These are phyloP conservation scores for Amphiura filiformis DNA, from an alignment of 35 echinoderm and acorn worm species.

Conservation along the genomic window DNA sequence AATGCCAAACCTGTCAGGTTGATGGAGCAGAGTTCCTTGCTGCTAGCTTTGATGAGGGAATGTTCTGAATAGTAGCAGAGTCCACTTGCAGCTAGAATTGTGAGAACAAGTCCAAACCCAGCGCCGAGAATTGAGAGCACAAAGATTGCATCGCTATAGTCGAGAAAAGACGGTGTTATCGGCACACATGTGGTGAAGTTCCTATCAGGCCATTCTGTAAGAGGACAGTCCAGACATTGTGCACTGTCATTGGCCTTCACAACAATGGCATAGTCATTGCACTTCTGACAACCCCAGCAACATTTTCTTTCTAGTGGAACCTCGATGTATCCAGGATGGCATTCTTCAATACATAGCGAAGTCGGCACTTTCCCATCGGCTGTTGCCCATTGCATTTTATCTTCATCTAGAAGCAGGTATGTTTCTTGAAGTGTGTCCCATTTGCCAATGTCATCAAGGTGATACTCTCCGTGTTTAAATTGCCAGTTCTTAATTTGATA, in stretches of 20 bases:
- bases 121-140: neutral
- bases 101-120: neutral
- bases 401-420: neutral
- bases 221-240: neutral
- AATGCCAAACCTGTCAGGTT: conserved; percentile 1
- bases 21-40: conserved; percentile 27
- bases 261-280: neutral
- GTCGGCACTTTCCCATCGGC: neutral
- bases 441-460: neutral
- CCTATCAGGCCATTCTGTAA: neutral
- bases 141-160: neutral
- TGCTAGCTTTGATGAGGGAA: conserved; percentile 35
- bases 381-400: neutral
- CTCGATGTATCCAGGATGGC: neutral
- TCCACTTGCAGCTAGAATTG: neutral
- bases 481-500: conserved; percentile 37
- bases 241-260: neutral
- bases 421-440: neutral
- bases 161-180: neutral
- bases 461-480: neutral
- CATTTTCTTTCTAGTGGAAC: neutral
- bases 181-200: neutral
- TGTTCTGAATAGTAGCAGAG: neutral
- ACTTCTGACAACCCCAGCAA: conserved; percentile 14
- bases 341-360: neutral